A percentile compares a stretch with the other conserved stretches of the same genome.
Conservation (phyloP, 1,140 invertebrate genomes). For the Drosophila nannoptera region DNA sequence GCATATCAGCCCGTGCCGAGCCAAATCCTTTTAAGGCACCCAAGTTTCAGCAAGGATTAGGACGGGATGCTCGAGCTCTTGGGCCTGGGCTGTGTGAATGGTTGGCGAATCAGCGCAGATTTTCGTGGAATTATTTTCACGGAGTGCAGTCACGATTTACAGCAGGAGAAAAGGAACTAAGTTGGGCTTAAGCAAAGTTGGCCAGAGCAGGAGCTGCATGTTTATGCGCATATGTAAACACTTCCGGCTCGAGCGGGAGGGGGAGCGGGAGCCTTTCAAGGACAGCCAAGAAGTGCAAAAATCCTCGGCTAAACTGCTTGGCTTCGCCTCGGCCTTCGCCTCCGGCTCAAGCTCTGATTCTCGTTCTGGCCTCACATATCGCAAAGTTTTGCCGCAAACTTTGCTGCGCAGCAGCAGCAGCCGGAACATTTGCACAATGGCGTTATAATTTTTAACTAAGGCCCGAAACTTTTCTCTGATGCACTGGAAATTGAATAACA, state of each 20-base stretch:
- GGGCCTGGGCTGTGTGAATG: not conserved
- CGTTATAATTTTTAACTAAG: constrained; percentile 65
- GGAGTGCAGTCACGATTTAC: constrained; percentile 54
- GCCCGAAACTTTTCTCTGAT: constrained; percentile 48
- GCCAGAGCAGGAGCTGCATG: constrained; percentile 42
- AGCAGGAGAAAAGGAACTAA: constrained; percentile 59
- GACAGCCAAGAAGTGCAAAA: constrained; percentile 54
- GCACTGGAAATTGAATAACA: constrained; percentile 50
- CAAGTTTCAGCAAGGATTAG: constrained; percentile 18
- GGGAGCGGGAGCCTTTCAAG: constrained; percentile 11
- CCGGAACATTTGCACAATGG: constrained; percentile 37
- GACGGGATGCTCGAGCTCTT: not conserved
- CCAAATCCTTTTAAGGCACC: constrained; percentile 4
- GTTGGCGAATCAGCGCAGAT: constrained; percentile 3
- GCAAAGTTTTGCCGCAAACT: constrained; percentile 40
- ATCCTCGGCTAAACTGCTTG: constrained; percentile 63
- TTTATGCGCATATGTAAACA: constrained; percentile 75
- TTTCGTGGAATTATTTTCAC: constrained; percentile 50
- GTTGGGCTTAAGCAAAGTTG: constrained; percentile 46
- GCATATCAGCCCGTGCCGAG: not conserved
- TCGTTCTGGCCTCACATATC: constrained; percentile 15
- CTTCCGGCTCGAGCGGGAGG: constrained; percentile 46
- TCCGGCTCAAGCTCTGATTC: no score
- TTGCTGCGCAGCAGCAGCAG: constrained; percentile 7
- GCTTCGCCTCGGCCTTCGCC: constrained; percentile 24